A percentile compares a stretch with the other conserved stretches of the same genome.
phyloP scores from a whole-genome alignment of 2,797 vertebrate genomes.

The Hozukius guyotensis region DNA sequence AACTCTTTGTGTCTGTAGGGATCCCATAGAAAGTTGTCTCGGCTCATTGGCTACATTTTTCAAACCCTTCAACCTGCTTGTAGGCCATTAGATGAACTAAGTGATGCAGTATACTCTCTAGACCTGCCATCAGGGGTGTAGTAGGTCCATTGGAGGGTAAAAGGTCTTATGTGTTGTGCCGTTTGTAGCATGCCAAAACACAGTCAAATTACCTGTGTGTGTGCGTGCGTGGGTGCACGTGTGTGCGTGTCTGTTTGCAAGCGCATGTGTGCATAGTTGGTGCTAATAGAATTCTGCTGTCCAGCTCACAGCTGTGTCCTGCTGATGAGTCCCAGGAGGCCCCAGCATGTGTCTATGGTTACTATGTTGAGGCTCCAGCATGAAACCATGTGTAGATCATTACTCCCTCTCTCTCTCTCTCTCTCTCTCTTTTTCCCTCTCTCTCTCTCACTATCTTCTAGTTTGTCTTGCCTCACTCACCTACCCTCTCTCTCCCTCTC shows the following conservation, averaged over 20 bases:
- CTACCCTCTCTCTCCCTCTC: conserved; percentile 10
- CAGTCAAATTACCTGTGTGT: conserved; percentile 56
- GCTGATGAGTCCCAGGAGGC: conserved; percentile 86
- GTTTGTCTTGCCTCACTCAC: conserved; percentile 45
- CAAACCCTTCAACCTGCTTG: conserved; percentile 14
- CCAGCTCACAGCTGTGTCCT: conserved; percentile 85
- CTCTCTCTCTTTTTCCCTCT: not conserved
- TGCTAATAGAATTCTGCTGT: conserved; percentile 87
- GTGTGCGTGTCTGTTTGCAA: conserved; percentile 32
- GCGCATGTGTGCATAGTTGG: conserved; percentile 72
- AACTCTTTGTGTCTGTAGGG: conserved; percentile 12
- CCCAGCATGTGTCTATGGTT: conserved; percentile 86
- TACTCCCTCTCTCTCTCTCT: conserved; percentile 58
- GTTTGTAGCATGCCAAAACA: conserved; percentile 57
- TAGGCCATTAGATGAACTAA: conserved; percentile 15
- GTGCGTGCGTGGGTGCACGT: conserved; percentile 2
- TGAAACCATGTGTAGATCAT: conserved; percentile 85
- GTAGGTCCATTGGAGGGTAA: conserved; percentile 12
- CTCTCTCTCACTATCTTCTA: conserved; percentile 35
- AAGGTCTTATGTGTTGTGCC: conserved; percentile 37
- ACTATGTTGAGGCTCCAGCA: conserved; percentile 83
- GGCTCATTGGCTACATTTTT: conserved; percentile 8
- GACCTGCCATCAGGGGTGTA: conserved; percentile 1
- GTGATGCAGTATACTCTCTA: conserved; percentile 18
- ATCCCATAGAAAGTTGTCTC: conserved; percentile 23